A percentile compares a stretch with the other conserved stretches of the same genome.
phyloP scores from a whole-genome alignment of 2,888 invertebrate species.

The Anoplius nigerrimus region DNA sequence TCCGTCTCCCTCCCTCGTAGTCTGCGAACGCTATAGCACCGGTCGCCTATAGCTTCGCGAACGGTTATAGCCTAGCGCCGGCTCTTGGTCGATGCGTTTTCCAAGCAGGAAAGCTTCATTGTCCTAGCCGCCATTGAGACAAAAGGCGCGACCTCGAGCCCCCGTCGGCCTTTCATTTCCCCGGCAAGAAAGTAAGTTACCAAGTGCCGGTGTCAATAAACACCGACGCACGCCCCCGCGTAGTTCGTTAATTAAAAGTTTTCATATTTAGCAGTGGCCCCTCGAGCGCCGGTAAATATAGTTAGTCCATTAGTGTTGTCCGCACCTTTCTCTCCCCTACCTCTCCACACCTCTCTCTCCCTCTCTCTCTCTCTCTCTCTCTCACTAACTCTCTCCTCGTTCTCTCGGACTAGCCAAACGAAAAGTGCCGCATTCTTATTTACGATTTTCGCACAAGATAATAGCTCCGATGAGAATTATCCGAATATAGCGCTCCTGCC shows the following conservation, averaged over 20 bases:
- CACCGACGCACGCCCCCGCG: no score
- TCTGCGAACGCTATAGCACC: background rate
- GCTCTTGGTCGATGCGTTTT: constrained; percentile 20
- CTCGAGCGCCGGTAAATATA: no score
- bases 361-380: background rate
- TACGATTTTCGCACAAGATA: background rate
- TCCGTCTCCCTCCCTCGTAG: background rate
- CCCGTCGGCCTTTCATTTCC: constrained; percentile 7
- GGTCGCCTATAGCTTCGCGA: no score
- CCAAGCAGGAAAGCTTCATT: background rate
- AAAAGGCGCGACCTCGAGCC: constrained; percentile 4
- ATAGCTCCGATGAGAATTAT: background rate
- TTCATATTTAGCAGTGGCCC: no score
- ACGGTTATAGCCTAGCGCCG: constrained; percentile 5
- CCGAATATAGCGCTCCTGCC: no score
- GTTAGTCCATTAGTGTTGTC: constrained; percentile 1
- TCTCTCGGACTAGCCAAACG: background rate
- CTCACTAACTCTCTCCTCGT: background rate
- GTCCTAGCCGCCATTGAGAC: background rate
- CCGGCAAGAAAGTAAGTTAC: constrained; percentile 1
- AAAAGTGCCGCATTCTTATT: no score
- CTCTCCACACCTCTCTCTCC: background rate
- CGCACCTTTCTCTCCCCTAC: background rate
- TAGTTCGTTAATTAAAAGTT: no score
- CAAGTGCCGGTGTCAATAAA: background rate